Base-by-base conservation (phyloP, 37 sponge, comb jelly and placozoan genomes). In the Aplysina aerophoba region DNA sequence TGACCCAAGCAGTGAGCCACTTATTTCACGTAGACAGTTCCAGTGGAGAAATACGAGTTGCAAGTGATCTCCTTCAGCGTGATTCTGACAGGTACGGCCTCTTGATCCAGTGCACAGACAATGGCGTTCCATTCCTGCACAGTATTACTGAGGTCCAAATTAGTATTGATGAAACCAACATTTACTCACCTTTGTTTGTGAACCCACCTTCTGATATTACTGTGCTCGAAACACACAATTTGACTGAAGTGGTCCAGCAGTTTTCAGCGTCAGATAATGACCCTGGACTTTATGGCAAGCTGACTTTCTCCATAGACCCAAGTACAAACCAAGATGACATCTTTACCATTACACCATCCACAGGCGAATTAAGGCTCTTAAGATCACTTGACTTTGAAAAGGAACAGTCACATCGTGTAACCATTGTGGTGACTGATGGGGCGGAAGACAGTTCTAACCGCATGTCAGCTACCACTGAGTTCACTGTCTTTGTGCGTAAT, bases 371-470 rank as follows among this genome's bases (percentile, higher is more conserved):
- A 14, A 53, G 24, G 19, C 33, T 78, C 15, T 35, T 65, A 37
- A 39, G 66, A 44, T 22, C 35, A 53, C 61, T 86, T 1, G 80
- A 86, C 60, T n/a, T 30, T 71, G 84, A 85, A 28, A 31, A 67
- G 35, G 58, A 41, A 67, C 21, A 61, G 20, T 21, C 21, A 12
- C 85, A 94, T 40, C n/a, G 3, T 0, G 44, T 94, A 12, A 27
- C 38, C 36, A 89, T 86, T 20, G 68, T 80, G 30, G 94, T 89
- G 21, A 88, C 37, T 2, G 94, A 94, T 90, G 94, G 89, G 35
- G 62, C 67, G 15, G 36, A 22, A 37, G 90, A 89, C 60, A 89
- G 87, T 56, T 8, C 31, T 12, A 54, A 74, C 36, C 72, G 85
- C 28, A 30, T 55, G 67, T 84, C 88, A 34, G 87, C 78, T 30